phyloP scores from a whole-genome alignment of 2,113 vertebrate genomes.

The Melanerpes formicivorus region DNA sequence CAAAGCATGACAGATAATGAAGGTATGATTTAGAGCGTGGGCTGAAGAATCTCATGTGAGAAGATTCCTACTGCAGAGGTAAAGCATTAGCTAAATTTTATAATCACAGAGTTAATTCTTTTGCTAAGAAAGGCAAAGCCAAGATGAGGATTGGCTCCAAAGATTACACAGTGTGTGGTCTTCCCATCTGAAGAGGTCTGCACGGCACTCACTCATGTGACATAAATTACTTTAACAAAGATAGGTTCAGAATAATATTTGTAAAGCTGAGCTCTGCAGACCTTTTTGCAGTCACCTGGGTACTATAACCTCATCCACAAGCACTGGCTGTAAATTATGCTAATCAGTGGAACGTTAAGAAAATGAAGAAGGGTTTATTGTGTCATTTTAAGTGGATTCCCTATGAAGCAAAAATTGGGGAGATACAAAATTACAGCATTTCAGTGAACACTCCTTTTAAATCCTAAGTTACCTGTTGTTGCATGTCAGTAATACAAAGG shows the following conservation, averaged over 20 bases:
- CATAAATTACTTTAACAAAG: slow-evolving; percentile 35
- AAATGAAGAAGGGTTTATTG: slow-evolving; percentile 15
- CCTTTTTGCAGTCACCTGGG: slow-evolving; percentile 49
- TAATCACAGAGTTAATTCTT: slow-evolving; percentile 9
- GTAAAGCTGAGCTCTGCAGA: slow-evolving; percentile 8
- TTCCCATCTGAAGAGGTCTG: background rate
- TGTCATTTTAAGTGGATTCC: slow-evolving; percentile 11
- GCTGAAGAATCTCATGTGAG: background rate
- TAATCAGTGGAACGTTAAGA: slow-evolving; percentile 20
- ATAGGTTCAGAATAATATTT: slow-evolving; percentile 52
- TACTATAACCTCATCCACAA: slow-evolving; percentile 41
- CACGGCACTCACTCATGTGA: slow-evolving; percentile 19
- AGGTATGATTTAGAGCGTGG: background rate
- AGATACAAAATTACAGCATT: background rate
- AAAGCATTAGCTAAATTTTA: slow-evolving; percentile 24
- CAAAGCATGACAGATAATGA: background rate
- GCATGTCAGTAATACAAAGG: background rate
- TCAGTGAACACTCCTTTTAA: background rate
- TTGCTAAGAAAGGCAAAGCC: slow-evolving; percentile 43
- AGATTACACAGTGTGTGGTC: slow-evolving; percentile 44
- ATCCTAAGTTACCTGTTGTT: background rate
- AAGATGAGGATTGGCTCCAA: slow-evolving; percentile 13
- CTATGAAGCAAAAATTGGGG: background rate
- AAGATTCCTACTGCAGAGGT: background rate
- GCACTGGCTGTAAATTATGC: slow-evolving; percentile 11